Conservation (phyloP, 2,113 vertebrate species). For the Trematocara marginatum region DNA sequence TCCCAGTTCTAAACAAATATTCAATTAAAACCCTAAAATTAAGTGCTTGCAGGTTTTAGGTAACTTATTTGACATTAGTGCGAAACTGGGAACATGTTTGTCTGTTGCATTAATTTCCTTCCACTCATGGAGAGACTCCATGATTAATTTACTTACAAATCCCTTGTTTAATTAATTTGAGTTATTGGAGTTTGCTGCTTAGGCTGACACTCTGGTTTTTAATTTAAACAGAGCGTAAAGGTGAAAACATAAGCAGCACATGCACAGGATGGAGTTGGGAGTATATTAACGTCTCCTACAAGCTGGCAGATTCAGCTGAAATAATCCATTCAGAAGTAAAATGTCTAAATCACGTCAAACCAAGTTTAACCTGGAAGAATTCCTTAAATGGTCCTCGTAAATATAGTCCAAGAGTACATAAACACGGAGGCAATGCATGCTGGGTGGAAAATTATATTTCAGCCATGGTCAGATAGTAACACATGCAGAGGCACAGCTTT, state of each 20-base stretch:
- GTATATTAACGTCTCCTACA: not conserved
- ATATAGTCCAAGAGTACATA: not conserved
- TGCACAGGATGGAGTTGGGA: not conserved
- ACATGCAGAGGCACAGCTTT: not conserved
- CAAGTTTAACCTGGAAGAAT: not conserved
- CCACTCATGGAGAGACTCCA: not conserved
- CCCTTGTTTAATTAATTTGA: not conserved
- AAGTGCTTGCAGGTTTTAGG: not conserved
- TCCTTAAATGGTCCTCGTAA: not conserved
- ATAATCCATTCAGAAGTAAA: not conserved
- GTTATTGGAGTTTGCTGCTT: not conserved
- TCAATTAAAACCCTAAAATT: not conserved
- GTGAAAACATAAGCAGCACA: not conserved
- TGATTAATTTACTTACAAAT: not conserved
- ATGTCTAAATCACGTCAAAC: not conserved
- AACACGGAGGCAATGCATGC: not conserved
- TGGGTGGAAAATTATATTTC: not conserved
- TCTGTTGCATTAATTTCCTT: not conserved
- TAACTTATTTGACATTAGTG: not conserved
- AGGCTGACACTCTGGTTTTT: not conserved
- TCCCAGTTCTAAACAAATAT: not conserved
- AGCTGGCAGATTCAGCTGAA: not conserved
- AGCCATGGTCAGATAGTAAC: not conserved
- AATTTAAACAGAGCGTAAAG: not conserved
- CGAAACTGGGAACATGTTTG: not conserved